A percentile compares a stretch with the other conserved stretches of the same genome.
phyloP scores from a whole-genome alignment of 2,888 invertebrate genomes.

The Campoplex capitator region DNA sequence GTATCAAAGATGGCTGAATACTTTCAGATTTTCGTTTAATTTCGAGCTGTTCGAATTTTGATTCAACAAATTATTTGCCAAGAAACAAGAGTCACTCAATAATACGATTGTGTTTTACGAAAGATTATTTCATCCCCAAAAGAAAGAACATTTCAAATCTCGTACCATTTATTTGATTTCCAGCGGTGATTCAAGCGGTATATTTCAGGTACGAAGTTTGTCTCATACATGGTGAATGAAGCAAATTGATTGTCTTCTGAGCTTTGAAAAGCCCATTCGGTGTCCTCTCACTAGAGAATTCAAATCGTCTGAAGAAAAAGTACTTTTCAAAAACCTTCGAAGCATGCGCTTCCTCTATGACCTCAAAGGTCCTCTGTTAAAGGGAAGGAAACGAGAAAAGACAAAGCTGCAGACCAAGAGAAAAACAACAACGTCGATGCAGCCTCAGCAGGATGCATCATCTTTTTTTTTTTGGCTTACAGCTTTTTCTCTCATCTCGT shows the following conservation, averaged over 20 bases:
- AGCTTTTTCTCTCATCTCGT: background rate
- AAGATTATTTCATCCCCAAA: background rate
- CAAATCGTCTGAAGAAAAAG: slow-evolving; percentile 43
- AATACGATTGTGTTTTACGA: background rate
- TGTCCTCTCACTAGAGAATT: slow-evolving; percentile 43
- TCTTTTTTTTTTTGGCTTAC: background rate
- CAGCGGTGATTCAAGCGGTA: background rate
- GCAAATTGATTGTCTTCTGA: slow-evolving; percentile 42
- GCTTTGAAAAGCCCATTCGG: slow-evolving; percentile 12
- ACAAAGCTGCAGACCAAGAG: slow-evolving; percentile 19
- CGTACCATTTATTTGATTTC: background rate
- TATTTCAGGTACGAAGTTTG: background rate
- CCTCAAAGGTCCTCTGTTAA: slow-evolving; percentile 28
- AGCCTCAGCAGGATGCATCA: slow-evolving; percentile 9
- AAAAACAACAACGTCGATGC: slow-evolving; percentile 28
- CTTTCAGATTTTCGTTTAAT: too few species aligned
- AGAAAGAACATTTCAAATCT: slow-evolving; percentile 1
- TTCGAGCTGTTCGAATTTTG: too few species aligned
- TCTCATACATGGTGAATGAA: slow-evolving; percentile 28
- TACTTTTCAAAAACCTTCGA: slow-evolving; percentile 16
- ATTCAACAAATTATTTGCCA: background rate
- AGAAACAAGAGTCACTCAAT: background rate
- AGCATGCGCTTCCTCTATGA: slow-evolving; percentile 18
- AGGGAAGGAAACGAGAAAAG: slow-evolving; percentile 1
- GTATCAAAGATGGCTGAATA: too few species aligned